These are phyloP conservation scores for Zonitis immaculata DNA, from an alignment of 2,888 invertebrate species.

Conservation along the genomic window DNA sequence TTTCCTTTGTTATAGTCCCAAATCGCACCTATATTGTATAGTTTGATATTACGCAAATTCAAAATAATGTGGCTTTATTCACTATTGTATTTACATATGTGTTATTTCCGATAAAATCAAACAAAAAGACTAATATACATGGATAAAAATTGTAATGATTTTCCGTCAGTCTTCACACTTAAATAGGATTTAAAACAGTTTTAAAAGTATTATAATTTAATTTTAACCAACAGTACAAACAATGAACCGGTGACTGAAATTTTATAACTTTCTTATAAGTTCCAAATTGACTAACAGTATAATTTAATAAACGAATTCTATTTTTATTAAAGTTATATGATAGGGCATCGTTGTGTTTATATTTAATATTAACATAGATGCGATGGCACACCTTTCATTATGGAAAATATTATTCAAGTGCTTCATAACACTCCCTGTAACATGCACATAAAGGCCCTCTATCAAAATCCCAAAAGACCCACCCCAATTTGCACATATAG, in stretches of 20 bases:
- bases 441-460: background rate
- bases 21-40: background rate
- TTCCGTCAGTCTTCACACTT: slow-evolving; percentile 1
- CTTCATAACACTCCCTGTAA: background rate
- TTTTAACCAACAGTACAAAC: slow-evolving; percentile 14
- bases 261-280: slow-evolving; percentile 15
- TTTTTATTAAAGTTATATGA: slow-evolving; percentile 2
- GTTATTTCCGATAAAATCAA: too few relatives aligned
- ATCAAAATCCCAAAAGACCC: slow-evolving; percentile 1
- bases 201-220: slow-evolving; percentile 15
- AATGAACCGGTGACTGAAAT: slow-evolving; percentile 15
- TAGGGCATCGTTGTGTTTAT: background rate
- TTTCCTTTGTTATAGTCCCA: slow-evolving; percentile 5
- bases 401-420: background rate
- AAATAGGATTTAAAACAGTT: slow-evolving; percentile 6
- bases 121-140: background rate
- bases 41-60: background rate
- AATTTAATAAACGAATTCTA: slow-evolving; percentile 3
- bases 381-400: background rate
- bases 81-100: too few relatives aligned
- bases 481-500: background rate
- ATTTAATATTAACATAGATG: background rate
- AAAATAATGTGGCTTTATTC: background rate
- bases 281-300: slow-evolving; percentile 14
- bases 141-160: slow-evolving; percentile 6